Conservation (phyloP, 1,140 invertebrate genomes). For the Chionoecetes opilio region DNA sequence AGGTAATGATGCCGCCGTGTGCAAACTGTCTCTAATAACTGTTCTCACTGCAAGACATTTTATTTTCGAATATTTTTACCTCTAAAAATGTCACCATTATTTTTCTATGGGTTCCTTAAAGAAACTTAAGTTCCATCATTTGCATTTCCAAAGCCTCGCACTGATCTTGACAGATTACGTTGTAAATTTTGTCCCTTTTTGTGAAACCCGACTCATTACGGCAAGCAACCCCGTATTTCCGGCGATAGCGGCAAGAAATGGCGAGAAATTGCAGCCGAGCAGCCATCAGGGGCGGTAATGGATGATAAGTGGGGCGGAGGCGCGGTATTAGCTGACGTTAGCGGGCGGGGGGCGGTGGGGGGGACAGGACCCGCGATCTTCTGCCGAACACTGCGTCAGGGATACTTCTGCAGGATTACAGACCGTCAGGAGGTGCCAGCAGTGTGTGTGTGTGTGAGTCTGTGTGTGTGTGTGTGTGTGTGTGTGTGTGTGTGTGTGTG, state of each 20-base stretch:
- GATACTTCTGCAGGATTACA: no score
- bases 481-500: no score
- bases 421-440: no score
- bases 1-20: background rate
- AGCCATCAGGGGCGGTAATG: slow-evolving; percentile 60
- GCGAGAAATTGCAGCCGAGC: slow-evolving; percentile 66
- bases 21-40: background rate
- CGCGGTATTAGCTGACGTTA: slow-evolving; percentile 53
- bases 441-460: no score
- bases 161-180: slow-evolving; percentile 7
- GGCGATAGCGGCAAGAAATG: slow-evolving; percentile 68
- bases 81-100: background rate
- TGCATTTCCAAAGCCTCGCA: background rate
- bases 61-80: background rate
- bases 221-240: slow-evolving; percentile 59
- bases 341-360: background rate
- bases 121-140: background rate
- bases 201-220: background rate
- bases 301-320: slow-evolving; percentile 49
- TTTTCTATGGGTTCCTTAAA: background rate
- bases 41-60: background rate
- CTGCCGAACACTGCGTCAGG: no score
- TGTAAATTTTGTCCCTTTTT: slow-evolving; percentile 52
- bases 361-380: background rate
- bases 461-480: no score